Percentiles rank a stretch among this genome's conserved stretches.
These are phyloP conservation scores for Anoplopoma fimbria DNA, from an alignment of 2,113 vertebrate species.

Conservation along the genomic window DNA sequence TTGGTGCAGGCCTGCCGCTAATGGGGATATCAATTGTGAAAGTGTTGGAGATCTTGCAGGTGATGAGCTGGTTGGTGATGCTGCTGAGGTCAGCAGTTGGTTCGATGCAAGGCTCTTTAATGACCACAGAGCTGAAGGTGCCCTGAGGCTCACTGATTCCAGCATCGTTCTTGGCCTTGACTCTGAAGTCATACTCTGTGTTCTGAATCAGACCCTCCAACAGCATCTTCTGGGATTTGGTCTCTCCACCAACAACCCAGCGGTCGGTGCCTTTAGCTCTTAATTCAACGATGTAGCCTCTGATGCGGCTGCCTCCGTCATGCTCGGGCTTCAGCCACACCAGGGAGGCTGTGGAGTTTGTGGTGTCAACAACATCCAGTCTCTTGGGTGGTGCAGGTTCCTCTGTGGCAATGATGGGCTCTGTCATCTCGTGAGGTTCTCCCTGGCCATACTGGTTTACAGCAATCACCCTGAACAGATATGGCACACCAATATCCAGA, in stretches of 20 bases:
- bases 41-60: constrained; percentile 90
- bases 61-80: constrained; percentile 96
- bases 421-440: constrained; percentile 92
- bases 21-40: constrained; percentile 97
- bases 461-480: constrained; percentile 93
- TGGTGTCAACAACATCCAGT: constrained; percentile 94
- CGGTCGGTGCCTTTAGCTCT: constrained; percentile 90
- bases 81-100: constrained; percentile 97
- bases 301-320: constrained; percentile 95
- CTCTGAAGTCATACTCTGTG: constrained; percentile 96
- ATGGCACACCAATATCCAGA: constrained; percentile 89
- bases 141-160: constrained; percentile 95
- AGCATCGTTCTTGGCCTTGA: constrained; percentile 94
- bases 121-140: constrained; percentile 93
- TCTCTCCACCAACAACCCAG: constrained; percentile 91
- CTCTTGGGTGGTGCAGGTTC: constrained; percentile 96
- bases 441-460: constrained; percentile 96
- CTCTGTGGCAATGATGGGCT: constrained; percentile 95
- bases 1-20: constrained; percentile 94
- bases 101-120: constrained; percentile 97
- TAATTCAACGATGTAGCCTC: constrained; percentile 93
- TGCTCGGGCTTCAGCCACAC: constrained; percentile 98
- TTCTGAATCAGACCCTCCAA: constrained; percentile 93
- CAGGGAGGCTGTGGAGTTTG: constrained; percentile 90
- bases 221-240: constrained; percentile 91